Percentiles rank a stretch among this genome's conserved stretches.
These are phyloP conservation scores for Xiphophorus maculatus DNA, from an alignment of 2,113 vertebrate genomes.

Conservation along the genomic window DNA sequence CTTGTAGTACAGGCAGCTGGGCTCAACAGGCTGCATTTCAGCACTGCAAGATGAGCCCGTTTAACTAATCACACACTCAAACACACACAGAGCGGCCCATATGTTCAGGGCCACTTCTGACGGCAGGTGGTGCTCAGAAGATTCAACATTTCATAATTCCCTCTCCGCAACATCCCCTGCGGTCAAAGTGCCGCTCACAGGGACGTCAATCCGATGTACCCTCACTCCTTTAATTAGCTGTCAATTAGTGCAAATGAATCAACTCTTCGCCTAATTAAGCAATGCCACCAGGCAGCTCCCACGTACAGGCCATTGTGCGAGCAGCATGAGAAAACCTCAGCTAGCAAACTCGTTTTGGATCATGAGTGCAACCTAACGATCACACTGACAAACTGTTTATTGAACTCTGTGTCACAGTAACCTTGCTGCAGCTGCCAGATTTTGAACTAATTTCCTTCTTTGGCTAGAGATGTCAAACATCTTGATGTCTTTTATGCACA, in stretches of 20 bases:
- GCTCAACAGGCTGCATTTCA: conserved; percentile 58
- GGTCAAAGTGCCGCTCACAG: conserved; percentile 80
- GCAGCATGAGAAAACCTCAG: conserved; percentile 92
- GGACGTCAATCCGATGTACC: conserved; percentile 92
- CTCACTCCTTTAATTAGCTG: conserved; percentile 97
- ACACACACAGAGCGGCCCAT: conserved; percentile 32
- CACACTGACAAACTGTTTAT: conserved; percentile 63
- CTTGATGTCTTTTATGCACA: not conserved
- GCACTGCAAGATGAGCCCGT: conserved; percentile 32
- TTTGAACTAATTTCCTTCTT: not conserved
- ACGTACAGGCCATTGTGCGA: conserved; percentile 89
- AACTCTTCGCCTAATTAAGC: conserved; percentile 99
- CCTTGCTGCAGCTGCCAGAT: conserved; percentile 28
- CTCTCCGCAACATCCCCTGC: conserved; percentile 43
- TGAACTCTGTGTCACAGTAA: conserved; percentile 12
- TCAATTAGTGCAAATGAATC: conserved; percentile 99
- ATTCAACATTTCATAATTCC: conserved; percentile 50
- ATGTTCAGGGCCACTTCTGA: conserved; percentile 54
- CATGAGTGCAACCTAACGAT: conserved; percentile 81
- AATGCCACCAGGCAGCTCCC: conserved; percentile 95
- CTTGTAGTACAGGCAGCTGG: conserved; percentile 23
- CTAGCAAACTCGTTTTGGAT: conserved; percentile 95
- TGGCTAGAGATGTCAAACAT: not conserved
- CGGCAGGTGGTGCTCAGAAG: conserved; percentile 52
- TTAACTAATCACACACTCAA: conserved; percentile 17